Conservation (phyloP, 2,113 vertebrate species). For the Colius striatus region DNA sequence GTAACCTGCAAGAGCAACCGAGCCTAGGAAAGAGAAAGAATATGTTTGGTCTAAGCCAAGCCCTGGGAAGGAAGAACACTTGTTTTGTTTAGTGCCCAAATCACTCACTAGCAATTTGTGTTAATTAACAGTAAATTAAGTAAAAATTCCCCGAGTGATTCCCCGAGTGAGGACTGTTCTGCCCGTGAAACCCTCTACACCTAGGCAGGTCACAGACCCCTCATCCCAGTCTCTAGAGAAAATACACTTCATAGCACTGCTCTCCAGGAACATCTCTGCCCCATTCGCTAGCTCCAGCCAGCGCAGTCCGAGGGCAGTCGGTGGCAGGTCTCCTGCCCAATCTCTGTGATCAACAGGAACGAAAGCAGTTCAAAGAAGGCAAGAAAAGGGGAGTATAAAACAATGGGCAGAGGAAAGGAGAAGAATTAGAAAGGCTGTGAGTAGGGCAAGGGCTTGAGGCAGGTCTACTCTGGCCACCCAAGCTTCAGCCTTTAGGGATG, state of each 20-base stretch:
- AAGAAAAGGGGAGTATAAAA: background rate
- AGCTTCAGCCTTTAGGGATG: background rate
- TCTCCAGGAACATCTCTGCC: background rate
- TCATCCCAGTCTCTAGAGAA: background rate
- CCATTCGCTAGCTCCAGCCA: background rate
- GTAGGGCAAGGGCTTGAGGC: background rate
- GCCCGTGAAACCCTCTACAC: background rate
- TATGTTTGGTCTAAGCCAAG: background rate
- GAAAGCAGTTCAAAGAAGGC: background rate
- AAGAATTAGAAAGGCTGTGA: background rate
- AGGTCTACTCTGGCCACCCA: background rate
- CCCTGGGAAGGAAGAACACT: background rate
- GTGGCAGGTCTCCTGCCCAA: background rate
- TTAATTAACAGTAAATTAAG: background rate
- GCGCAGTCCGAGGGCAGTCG: rapidly evolving
- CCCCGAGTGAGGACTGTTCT: background rate
- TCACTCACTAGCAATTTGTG: background rate
- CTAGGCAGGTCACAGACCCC: background rate
- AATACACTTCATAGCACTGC: background rate
- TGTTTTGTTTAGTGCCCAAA: background rate
- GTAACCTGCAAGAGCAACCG: background rate
- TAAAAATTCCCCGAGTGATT: background rate
- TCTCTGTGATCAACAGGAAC: background rate
- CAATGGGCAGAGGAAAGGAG: background rate
- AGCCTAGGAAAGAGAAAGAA: background rate